Percentiles rank a stretch among this genome's conserved stretches.
phyloP scores from a whole-genome alignment of 2,888 invertebrate genomes.

The Pterostichus madidus region DNA sequence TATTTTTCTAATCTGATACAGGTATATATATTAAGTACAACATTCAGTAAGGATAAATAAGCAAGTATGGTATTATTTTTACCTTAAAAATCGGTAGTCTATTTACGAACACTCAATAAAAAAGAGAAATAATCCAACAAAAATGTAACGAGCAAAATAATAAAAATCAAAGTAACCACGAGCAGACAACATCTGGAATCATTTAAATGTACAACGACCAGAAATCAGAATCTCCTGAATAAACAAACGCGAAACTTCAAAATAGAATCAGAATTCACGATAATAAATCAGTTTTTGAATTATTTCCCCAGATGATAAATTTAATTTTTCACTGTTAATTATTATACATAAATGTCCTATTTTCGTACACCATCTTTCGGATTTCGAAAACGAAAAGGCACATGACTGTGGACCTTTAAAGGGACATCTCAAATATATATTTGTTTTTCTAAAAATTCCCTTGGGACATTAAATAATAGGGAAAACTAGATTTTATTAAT shows the following conservation, averaged over 20 bases:
- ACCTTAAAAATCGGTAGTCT: neutral
- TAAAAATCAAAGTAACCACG: conserved; percentile 35
- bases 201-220: conserved; percentile 47
- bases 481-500: no score
- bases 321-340: no score
- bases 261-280: neutral
- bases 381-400: no score
- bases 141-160: conserved; percentile 12
- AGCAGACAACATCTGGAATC: conserved; percentile 42
- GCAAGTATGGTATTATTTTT: neutral
- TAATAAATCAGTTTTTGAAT: neutral
- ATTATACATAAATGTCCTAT: no score
- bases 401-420: no score
- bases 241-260: conserved; percentile 22
- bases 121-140: conserved; percentile 5
- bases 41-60: no score
- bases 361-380: no score
- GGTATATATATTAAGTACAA: no score
- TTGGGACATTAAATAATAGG: no score
- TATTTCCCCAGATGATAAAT: neutral
- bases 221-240: conserved; percentile 9
- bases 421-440: no score
- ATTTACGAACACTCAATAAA: conserved; percentile 10
- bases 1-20: neutral
- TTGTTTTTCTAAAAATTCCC: no score